Evolutionary conservation across 2,797 vertebrate species (phyloP).

Genomic region (Microctenopoma steveboyesi): DNA sequence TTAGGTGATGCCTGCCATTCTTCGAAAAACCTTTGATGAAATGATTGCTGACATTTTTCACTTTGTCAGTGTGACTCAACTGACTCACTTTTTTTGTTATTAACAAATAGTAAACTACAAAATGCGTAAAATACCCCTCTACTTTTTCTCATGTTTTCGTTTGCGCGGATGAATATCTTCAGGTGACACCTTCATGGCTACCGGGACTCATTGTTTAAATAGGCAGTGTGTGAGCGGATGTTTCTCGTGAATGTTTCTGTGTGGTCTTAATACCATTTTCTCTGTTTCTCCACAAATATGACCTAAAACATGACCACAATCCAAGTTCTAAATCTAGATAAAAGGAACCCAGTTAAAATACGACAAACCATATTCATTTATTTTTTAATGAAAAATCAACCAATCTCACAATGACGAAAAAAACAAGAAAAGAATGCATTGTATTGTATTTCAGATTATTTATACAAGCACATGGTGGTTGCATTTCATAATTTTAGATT

Average conservation of each 20-base stretch:
- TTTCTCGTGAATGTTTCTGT: conserved; percentile 22
- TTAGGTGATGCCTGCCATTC: neutral
- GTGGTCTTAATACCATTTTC: no score
- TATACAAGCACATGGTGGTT: neutral
- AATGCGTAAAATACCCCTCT: neutral
- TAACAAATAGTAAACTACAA: neutral
- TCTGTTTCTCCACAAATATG: no score
- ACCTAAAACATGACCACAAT: no score
- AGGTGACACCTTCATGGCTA: conserved; percentile 88
- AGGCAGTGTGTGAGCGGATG: conserved; percentile 82
- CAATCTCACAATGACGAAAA: no score
- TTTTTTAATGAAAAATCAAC: no score
- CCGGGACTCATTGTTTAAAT: conserved; percentile 94
- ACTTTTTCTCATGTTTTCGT: conserved; percentile 85
- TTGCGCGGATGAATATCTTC: conserved; percentile 90
- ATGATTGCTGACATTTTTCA: neutral
- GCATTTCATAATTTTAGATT: neutral
- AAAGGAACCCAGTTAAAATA: no score
- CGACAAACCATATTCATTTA: no score
- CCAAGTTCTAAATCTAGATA: no score
- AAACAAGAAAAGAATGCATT: no score
- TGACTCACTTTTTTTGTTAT: neutral
- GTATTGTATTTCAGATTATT: no score
- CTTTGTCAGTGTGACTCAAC: neutral
- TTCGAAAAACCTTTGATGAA: neutral